Evolutionary conservation across 1,140 invertebrate species (phyloP), one percentile per base, ranked within the genome.

Genomic region (Pissodes strobi): DNA sequence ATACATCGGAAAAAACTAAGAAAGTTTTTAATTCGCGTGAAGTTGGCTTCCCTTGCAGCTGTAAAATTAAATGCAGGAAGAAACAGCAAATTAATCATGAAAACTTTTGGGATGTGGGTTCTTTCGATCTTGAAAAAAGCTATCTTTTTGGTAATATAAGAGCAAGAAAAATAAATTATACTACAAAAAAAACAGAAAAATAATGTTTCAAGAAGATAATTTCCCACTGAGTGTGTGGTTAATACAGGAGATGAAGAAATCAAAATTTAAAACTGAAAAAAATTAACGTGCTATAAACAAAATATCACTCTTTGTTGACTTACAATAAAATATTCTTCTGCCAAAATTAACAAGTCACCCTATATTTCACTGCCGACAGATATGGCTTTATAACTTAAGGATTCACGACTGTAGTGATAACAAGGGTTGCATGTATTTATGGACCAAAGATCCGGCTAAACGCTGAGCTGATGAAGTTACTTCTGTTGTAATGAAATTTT

Each of bases 321-420:
- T 66, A 6, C 45, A 66, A 51, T 38, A 61, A 49, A 48, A 22
- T n/a, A 23, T 62, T 1, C 46, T 13, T 18, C 12, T 38, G 13
- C 51, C 15, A 38, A 55, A 27, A 25, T 19, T 64, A 41, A 37
- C 51, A 45, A 63, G 34, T 34, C 38, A 39, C 13, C 38, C 48
- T 25, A 51, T 51, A 55, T 63, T 63, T 13, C 56, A 63, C 23
- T 55, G 34, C 12, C 12, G 23, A 39, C n/a, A 66, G 43, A 30
- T 66, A 34, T 41, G 64, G 57, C 34, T 66, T 4, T 67, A 67
- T 21, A 67, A 67, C 19, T 22, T 64, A 13, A 53, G 57, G 2
- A 18, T 66, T 39, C 37, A 66, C 25, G 58, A 66, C 22, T 43
- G 58, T 41, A 45, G 2, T 12, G 48, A 30, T 21, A 38, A 39